These are phyloP conservation scores for Mnemiopsis leidyi DNA, from an alignment of 37 sponge, comb jelly and placozoan species.

Conservation along the genomic window DNA sequence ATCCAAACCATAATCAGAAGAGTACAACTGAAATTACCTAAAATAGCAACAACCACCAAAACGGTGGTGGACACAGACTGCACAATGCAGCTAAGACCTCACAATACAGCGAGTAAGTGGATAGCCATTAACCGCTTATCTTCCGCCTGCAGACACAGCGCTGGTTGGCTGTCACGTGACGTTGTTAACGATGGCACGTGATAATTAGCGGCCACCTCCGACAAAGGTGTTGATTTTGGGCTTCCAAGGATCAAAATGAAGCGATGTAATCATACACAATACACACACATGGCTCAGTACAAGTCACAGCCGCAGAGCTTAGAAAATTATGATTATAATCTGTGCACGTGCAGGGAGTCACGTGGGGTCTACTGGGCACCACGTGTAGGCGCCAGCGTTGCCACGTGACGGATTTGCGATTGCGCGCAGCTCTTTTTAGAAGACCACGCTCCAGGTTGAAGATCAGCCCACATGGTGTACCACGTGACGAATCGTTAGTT, in stretches of 20 bases:
- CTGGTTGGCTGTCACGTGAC: background rate
- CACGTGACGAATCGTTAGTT: background rate
- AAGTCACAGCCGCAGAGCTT: slow-evolving; percentile 44
- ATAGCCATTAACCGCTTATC: background rate
- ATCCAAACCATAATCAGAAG: too few species aligned
- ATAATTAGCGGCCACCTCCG: background rate
- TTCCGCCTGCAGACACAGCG: background rate
- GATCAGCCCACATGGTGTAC: background rate
- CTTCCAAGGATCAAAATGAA: background rate
- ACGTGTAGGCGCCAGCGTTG: background rate
- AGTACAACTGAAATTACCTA: too few species aligned
- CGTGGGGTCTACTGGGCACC: background rate
- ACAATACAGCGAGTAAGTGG: background rate
- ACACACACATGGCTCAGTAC: slow-evolving; percentile 18
- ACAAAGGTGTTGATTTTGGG: background rate
- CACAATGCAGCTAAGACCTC: background rate
- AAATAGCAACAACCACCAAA: too few species aligned
- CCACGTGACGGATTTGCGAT: background rate
- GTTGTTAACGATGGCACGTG: background rate
- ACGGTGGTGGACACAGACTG: background rate
- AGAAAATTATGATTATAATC: slow-evolving; percentile 63
- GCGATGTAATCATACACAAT: slow-evolving; percentile 11
- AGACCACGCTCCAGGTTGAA: background rate
- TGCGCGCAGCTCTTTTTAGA: background rate
- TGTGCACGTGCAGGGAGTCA: slow-evolving; percentile 24